Evolutionary conservation across 2,113 vertebrate species (phyloP), one percentile per base, ranked within the genome.

Genomic region (Anhinga anhinga): DNA sequence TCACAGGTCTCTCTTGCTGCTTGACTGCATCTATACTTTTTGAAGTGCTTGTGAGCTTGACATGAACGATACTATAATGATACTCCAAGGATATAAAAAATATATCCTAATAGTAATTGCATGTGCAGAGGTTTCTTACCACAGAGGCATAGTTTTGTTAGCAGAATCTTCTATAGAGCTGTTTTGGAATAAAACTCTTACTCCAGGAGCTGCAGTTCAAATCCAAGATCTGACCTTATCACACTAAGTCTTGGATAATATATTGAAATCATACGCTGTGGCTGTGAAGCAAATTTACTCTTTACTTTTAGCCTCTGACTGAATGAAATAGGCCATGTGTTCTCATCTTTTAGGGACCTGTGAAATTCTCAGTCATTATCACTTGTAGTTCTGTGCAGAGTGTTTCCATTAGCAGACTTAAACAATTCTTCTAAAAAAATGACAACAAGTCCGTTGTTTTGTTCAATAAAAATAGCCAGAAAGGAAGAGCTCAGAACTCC

Each of bases 401-500:
- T 22, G 13, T 77, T 82, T 77, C 76, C 50, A 50, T 71, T 47
- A 92, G 50, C 21, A 86, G 18, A 86, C 47, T 80, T 44, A 13
- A 85, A 69, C n/a, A 91, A 74, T 45, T 70, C 42, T 50, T 74
- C 49, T 80, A 30, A 82, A 94, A 77, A 86, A 78, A 63, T 20
- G 27, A 90, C 50, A 82, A 83, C 3, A 91, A 90, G 55, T 58
- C 58, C 10, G 78, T 73, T 94, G 80, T 82, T 87, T 90, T 42
- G 63, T 83, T 93, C 38, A 92, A 83, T 71, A 88, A 86, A 96
- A 90, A 92, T 5, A 77, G 53, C 55, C 55, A 85, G 53, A 80
- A 87, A 65, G 93, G 44, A 87, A 58, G 20, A 84, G 53, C 62
- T 82, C 87, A 86, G 62, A 92, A 93, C 79, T 96, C 85, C 91